Percentiles rank a stretch among this genome's conserved stretches.
Conservation (phyloP, 2,113 vertebrate species). For the Engystomops pustulosus region DNA sequence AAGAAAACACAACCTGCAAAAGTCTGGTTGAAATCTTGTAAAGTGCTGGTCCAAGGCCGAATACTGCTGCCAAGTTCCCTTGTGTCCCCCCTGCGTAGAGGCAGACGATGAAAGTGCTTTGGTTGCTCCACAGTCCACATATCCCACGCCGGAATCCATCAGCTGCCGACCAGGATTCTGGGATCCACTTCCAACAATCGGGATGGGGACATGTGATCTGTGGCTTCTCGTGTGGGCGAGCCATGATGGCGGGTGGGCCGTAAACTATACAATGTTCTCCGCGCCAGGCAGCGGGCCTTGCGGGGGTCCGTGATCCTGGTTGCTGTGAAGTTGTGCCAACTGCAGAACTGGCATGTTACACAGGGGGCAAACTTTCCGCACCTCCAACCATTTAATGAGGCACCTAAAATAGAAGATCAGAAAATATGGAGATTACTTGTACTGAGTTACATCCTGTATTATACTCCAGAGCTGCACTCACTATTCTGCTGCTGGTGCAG, state of each 20-base stretch:
- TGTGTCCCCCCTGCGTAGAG: slow-evolving; percentile 52
- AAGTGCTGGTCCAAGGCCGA: slow-evolving; percentile 64
- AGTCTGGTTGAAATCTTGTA: slow-evolving; percentile 52
- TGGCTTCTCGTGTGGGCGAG: slow-evolving; percentile 62
- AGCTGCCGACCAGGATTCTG: slow-evolving; percentile 61
- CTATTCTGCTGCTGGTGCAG: too few relatives aligned
- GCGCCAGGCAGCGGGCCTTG: slow-evolving; percentile 89
- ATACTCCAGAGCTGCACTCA: too few relatives aligned
- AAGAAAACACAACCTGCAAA: slow-evolving; percentile 29
- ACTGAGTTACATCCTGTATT: neutral
- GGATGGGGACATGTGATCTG: slow-evolving; percentile 60
- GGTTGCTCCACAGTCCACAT: slow-evolving; percentile 75
- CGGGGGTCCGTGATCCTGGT: slow-evolving; percentile 76
- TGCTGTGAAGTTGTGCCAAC: slow-evolving; percentile 89
- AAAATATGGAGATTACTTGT: neutral
- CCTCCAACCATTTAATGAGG: slow-evolving; percentile 99
- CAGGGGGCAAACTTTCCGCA: slow-evolving; percentile 95
- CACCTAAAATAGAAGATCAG: slow-evolving; percentile 77
- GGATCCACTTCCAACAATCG: slow-evolving; percentile 45
- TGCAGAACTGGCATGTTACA: slow-evolving; percentile 98
- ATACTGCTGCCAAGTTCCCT: slow-evolving; percentile 32
- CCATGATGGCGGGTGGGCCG: slow-evolving; percentile 23
- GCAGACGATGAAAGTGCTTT: slow-evolving; percentile 80
- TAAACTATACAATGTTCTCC: slow-evolving; percentile 89
- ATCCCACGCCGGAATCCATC: slow-evolving; percentile 62